Base-by-base conservation (phyloP, 1,140 invertebrate genomes). In the Drosophila ironensis region DNA sequence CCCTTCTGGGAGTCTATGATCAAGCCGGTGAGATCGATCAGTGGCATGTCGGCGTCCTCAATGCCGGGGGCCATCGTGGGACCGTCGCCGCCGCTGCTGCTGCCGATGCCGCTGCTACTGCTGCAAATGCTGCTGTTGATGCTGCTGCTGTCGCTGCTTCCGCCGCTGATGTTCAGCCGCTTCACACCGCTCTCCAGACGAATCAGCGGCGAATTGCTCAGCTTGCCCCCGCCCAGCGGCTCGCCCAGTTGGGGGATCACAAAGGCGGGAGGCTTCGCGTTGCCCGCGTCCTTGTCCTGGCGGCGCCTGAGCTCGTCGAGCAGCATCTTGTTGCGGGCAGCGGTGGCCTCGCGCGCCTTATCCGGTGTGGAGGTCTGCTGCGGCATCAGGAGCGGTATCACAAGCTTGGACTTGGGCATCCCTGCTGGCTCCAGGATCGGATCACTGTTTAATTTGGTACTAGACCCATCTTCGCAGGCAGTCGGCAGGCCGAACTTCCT, bases 1-100 rank as follows among this genome's bases (percentile, higher is more conserved):
- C 54, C 28, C 30, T 54, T 70, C 4, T 19, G 41, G 1, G 6
- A 30, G 1, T 35, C 35, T 24, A 84, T 84, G 1, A 84, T 30
- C 4, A 80, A 57, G n/a, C 50, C 25, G 7, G 73, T 78, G 28
- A 84, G 37, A 52, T 84, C 78, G 7, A 84, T 84, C 1, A 82
- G 42, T 5, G 76, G 20, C 8, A 37, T 7, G 30, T 14, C 1
- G 27, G 19, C 8, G 22, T n/a, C 30, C 11, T 33, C 30, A 12
- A 14, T 6, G 4, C 11, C 1, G 7, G 14, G n/a, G n/a, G n/a
- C n/a, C n/a, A n/a, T n/a, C n/a, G n/a, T n/a, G n/a, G n/a, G n/a
- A n/a, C n/a, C n/a, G n/a, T n/a, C n/a, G n/a, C n/a, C n/a, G n/a
- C n/a, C n/a, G n/a, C n/a, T n/a, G n/a, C n/a, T n/a, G n/a, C n/a